These are phyloP conservation scores for Burhinus bistriatus DNA, from an alignment of 2,113 vertebrate genomes.

Conservation along the genomic window DNA sequence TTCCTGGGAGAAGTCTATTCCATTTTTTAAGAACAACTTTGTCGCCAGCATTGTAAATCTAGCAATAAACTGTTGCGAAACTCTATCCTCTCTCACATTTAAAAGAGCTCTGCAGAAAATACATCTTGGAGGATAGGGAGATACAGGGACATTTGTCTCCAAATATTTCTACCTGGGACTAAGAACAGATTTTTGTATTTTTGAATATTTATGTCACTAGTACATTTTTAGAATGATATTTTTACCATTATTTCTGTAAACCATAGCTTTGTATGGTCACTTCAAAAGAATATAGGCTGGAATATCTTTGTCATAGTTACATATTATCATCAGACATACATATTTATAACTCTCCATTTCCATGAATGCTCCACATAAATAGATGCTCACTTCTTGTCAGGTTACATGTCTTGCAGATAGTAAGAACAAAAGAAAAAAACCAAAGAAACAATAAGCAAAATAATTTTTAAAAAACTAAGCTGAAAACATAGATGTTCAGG, in stretches of 20 bases:
- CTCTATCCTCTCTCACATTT: background rate
- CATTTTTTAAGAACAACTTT: conserved; percentile 1
- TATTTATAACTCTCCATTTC: conserved; percentile 53
- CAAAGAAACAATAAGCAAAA: background rate
- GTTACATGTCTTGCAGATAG: conserved; percentile 24
- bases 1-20: conserved; percentile 18
- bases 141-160: background rate
- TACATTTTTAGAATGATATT: background rate
- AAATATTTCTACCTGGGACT: background rate
- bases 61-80: conserved; percentile 25
- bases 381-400: conserved; percentile 41
- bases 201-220: background rate
- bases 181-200: background rate
- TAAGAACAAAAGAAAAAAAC: conserved; percentile 51
- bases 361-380: conserved; percentile 36
- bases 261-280: background rate
- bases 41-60: conserved; percentile 19
- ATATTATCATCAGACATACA: conserved; percentile 19
- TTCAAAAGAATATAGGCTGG: background rate
- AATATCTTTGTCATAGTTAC: background rate
- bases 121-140: background rate
- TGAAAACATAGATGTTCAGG: background rate
- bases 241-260: background rate
- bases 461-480: background rate
- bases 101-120: conserved; percentile 10